phyloP scores from a whole-genome alignment of 2,797 vertebrate species.

The Ispidina picta region DNA sequence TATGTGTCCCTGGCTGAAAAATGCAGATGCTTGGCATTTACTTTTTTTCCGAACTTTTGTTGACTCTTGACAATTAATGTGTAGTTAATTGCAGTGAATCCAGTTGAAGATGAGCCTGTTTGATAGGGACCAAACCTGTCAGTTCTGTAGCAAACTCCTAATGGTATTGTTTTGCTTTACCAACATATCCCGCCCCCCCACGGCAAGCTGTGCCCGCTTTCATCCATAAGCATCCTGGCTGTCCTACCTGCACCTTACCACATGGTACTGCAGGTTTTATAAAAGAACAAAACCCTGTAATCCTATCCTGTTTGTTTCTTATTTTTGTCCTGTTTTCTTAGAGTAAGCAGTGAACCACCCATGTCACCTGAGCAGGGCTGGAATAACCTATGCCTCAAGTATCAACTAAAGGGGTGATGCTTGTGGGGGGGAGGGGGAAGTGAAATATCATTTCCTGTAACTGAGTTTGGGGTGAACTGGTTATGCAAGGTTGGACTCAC shows the following conservation, averaged over 20 bases:
- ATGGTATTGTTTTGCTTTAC: not conserved
- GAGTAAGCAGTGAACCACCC: not conserved
- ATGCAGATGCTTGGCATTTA: not conserved
- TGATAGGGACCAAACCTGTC: not conserved
- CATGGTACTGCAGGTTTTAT: not conserved
- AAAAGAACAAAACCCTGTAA: not conserved
- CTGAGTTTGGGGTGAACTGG: not conserved
- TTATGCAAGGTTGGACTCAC: not conserved
- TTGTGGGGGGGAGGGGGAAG: not conserved
- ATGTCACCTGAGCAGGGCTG: not conserved
- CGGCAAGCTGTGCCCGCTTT: not conserved
- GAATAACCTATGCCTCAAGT: not conserved
- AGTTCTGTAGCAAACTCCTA: not conserved
- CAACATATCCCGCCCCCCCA: fast-evolving
- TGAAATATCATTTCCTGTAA: not conserved
- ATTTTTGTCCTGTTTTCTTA: not conserved
- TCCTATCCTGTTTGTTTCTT: not conserved
- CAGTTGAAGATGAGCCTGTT: fast-evolving
- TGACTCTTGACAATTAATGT: not conserved
- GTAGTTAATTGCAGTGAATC: not conserved
- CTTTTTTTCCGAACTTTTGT: not conserved
- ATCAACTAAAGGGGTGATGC: not conserved
- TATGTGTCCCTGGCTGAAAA: not conserved
- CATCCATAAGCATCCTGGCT: not conserved
- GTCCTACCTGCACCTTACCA: not conserved